These are phyloP conservation scores for Pristiophorus japonicus DNA, from an alignment of 2,113 vertebrate species.

Conservation along the genomic window DNA sequence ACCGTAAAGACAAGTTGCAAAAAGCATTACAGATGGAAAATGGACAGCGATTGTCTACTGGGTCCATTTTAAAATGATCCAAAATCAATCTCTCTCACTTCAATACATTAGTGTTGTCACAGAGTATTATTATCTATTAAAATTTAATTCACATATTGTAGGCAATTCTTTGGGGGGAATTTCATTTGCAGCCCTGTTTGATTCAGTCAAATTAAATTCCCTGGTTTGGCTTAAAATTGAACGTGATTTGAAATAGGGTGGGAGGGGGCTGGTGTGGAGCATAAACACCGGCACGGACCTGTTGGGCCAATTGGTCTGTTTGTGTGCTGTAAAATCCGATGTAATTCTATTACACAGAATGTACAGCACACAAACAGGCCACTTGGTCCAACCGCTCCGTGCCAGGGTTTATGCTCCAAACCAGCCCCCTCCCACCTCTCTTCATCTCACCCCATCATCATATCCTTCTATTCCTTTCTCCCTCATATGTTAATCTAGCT, in stretches of 20 bases:
- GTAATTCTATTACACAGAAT: too few relatives aligned
- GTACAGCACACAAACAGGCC: too few relatives aligned
- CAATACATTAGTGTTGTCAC: background rate
- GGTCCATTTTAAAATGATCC: background rate
- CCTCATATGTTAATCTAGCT: too few relatives aligned
- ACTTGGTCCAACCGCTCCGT: too few relatives aligned
- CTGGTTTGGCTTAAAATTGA: background rate
- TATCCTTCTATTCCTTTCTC: too few relatives aligned
- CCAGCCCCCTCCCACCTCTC: too few relatives aligned
- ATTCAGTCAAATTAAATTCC: background rate
- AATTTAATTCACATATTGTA: background rate
- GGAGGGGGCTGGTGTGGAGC: background rate
- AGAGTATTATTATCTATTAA: background rate
- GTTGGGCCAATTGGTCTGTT: too few relatives aligned
- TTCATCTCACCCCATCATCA: too few relatives aligned
- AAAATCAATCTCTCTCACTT: background rate
- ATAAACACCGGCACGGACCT: too few relatives aligned
- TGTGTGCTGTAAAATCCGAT: too few relatives aligned
- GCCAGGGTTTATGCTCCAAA: too few relatives aligned
- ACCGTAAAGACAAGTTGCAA: background rate
- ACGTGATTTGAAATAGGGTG: background rate
- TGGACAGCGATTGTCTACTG: background rate
- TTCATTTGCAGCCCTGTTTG: background rate
- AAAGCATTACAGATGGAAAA: background rate
- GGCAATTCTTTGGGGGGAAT: background rate